phyloP scores from a whole-genome alignment of 1,140 invertebrate species.

The Caenorhabditis remanei region DNA sequence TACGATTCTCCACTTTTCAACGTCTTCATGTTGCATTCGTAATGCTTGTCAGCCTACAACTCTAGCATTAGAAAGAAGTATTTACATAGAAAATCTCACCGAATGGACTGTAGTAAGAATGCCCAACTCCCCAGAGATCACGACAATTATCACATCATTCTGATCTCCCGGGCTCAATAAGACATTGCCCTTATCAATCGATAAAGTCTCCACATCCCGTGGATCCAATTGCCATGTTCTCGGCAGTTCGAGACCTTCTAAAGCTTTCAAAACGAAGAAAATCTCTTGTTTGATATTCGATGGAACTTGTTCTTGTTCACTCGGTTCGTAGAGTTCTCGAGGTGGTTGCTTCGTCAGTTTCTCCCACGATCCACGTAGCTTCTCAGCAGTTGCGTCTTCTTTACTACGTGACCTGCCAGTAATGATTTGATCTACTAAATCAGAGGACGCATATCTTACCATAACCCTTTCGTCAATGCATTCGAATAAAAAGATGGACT shows the following conservation, averaged over 20 bases:
- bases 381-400: constrained; percentile 1
- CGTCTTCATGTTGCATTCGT: constrained; percentile 85
- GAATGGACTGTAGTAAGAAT: constrained; percentile 85
- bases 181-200: constrained; percentile 66
- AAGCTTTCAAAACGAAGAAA: constrained; percentile 74
- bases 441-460: neutral
- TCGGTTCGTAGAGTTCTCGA: constrained; percentile 74
- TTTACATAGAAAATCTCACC: neutral
- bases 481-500: constrained; percentile 4
- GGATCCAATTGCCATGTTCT: constrained; percentile 70
- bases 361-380: neutral
- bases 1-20: constrained; percentile 94
- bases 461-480: neutral
- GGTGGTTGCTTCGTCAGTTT: constrained; percentile 64
- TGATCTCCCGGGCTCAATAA: constrained; percentile 83
- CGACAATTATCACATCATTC: constrained; percentile 96
- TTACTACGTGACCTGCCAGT: neutral
- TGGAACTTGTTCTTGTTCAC: constrained; percentile 72
- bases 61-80: too few relatives aligned
- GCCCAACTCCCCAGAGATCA: constrained; percentile 91
- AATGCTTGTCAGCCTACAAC: constrained; percentile 78
- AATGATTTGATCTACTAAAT: neutral
- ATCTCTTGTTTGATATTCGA: constrained; percentile 71
- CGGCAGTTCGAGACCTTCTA: constrained; percentile 75
- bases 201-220: constrained; percentile 72